Evolutionary conservation across 2,113 vertebrate species (phyloP), one percentile per base, ranked within the genome.

Genomic region (Hippolais icterina): DNA sequence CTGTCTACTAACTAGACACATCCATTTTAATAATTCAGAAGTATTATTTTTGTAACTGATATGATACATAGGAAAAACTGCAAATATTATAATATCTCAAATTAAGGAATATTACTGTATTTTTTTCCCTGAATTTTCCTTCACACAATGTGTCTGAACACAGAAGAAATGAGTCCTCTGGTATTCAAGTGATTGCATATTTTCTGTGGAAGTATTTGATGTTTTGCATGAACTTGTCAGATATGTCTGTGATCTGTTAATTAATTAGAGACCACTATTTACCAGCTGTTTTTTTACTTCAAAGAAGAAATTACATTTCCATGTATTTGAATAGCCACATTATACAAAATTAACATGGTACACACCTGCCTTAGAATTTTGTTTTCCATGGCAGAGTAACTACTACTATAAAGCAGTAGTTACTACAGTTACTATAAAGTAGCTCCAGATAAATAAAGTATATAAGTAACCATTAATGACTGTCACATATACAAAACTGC

Each of bases 311-410:
- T 85, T 92, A 27, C 17, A 68, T 60, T 96, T 93, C 54, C 33
- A 76, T 49, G n/a, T 94, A 79, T 90, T 89, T 63, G 83, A 90
- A 89, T 82, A 91, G 50, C 42, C 95, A 70, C 37, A 76, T 64
- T 94, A 65, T 83, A 65, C 42, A 52, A 86, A 97, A 95, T 94
- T 92, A 95, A 35, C 10, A 24, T 7, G 52, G 24, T 46, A n/a
- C 15, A 69, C 39, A 89, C 20, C 46, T 91, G 46, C 9, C 49
- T 91, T 87, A 44, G 66, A 85, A 95, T 93, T 53, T 70, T 56
- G 20, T 93, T 50, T 59, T 75, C 77, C 83, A 49, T 6, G 6
- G 59, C 60, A 56, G 12, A 85, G 72, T 54, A 61, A n/a, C 17
- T 80, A 31, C 20, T 65, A 35, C 50, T 46, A 12, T 46, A 37